Evolutionary conservation across 2,797 vertebrate genomes (phyloP), one percentile per base, ranked within the genome.

Genomic region (Neosilurus hyrtlii): DNA sequence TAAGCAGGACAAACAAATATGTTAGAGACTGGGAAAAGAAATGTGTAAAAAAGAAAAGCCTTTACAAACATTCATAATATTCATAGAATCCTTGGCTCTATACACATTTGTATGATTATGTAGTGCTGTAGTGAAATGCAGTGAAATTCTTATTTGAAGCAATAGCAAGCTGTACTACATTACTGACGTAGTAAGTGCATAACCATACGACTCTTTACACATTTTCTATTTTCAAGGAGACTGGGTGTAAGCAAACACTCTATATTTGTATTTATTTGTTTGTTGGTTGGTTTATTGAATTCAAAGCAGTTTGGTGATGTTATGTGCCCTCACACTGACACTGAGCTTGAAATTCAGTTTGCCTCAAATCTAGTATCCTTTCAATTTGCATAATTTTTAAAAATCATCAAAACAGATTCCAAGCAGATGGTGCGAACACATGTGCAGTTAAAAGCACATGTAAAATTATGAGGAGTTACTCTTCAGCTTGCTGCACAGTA

Each of bases 181-280:
- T n/a, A n/a, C n/a, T 79, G 11, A 72, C 52, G n/a, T 49, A 76
- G 37, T 78, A 82, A 66, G 49, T 68, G 37, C 62, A 84, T 83
- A 82, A 26, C 37, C 35, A 73, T 73, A 54, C 73, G 67, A 62
- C 83, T 70, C 59, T 51, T 70, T 18, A 56, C 30, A n/a, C 70
- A 52, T 20, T 72, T 80, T 80, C 24, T 30, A 18, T 76, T 84
- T 86, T 77, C 43, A 80, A 83, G 63, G 26, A 54, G 67, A 63
- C 49, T 72, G 51, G 51, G 49, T 16, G 24, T 52, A n/a, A 54
- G 24, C n/a, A 26, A 10, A n/a, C 24, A 26, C 71, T 56, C 24
- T 56, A 24, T 73, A 26, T 54, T 16, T 54, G 15, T 18, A 16
- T 51, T 20, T 70, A 10, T 20, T 82, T 79, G 5, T 24, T 70